phyloP scores from a whole-genome alignment of 2,797 vertebrate species.

The Bradypodion pumilum region DNA sequence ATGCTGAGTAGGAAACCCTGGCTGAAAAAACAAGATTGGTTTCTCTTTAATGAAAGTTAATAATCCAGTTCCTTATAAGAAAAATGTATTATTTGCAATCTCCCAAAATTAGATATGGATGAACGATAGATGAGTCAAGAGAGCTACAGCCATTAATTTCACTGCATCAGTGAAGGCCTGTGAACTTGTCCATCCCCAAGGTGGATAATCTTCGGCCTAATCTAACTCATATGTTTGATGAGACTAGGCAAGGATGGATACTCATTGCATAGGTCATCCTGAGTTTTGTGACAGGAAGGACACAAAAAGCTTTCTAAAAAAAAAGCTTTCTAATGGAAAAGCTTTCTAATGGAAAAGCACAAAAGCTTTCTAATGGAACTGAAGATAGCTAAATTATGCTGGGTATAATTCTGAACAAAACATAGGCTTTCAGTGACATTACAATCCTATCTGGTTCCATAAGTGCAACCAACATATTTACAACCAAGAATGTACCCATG shows the following conservation, averaged over 20 bases:
- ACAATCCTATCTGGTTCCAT: not conserved
- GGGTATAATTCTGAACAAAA: not conserved
- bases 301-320: too few species aligned
- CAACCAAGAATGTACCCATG: not conserved
- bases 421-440: not conserved
- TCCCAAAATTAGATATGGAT: not conserved
- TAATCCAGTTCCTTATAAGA: not conserved
- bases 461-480: not conserved
- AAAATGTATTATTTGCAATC: not conserved
- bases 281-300: not conserved
- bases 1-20: not conserved
- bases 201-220: not conserved
- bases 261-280: not conserved
- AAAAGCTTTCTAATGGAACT: too few species aligned
- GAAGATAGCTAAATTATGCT: not conserved
- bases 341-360: too few species aligned
- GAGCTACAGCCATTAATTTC: not conserved
- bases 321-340: too few species aligned
- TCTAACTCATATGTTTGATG: too few species aligned
- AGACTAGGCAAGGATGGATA: not conserved
- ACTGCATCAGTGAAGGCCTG: too few species aligned
- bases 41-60: not conserved
- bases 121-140: not conserved
- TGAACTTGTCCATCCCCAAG: too few species aligned
- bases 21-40: not conserved